phyloP scores from a whole-genome alignment of 1,140 invertebrate species.

The Gonatopus flavifemur region DNA sequence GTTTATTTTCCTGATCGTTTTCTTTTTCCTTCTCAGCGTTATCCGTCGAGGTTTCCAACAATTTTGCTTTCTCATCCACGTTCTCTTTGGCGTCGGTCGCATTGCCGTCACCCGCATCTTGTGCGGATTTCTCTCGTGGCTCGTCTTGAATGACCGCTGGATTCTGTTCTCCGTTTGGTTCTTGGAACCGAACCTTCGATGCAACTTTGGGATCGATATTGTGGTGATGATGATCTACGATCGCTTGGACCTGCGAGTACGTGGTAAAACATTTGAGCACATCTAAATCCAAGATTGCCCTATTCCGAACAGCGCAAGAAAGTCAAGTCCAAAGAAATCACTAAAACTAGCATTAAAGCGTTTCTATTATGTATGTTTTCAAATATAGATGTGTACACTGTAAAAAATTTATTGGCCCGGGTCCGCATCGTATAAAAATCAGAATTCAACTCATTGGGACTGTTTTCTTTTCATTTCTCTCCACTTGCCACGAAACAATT shows the following conservation, averaged over 20 bases:
- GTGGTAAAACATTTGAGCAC: neutral
- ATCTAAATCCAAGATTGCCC: neutral
- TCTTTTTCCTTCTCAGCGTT: slow-evolving; percentile 47
- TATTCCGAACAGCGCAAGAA: slow-evolving; percentile 21
- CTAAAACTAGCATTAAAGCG: slow-evolving; percentile 47
- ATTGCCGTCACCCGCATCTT: slow-evolving; percentile 32
- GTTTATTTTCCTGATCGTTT: slow-evolving; percentile 42
- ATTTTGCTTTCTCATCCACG: slow-evolving; percentile 33
- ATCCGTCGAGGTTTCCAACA: slow-evolving; percentile 41
- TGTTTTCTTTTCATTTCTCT: no score
- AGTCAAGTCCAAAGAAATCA: slow-evolving; percentile 23
- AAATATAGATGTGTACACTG: no score
- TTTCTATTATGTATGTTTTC: no score
- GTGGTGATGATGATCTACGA: slow-evolving; percentile 89
- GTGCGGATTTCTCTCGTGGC: slow-evolving; percentile 37
- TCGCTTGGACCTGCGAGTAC: slow-evolving; percentile 82
- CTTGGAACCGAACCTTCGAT: slow-evolving; percentile 85
- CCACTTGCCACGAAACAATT: no score
- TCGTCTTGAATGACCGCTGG: slow-evolving; percentile 34
- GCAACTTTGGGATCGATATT: slow-evolving; percentile 71
- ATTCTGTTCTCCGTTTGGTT: slow-evolving; percentile 62
- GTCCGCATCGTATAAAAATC: no score
- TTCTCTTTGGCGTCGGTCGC: slow-evolving; percentile 23
- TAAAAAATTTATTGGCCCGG: no score
- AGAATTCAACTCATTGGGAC: no score